Base-by-base conservation (phyloP, 35 echinoderm and acorn worm genomes). In the Apostichopus japonicus region DNA sequence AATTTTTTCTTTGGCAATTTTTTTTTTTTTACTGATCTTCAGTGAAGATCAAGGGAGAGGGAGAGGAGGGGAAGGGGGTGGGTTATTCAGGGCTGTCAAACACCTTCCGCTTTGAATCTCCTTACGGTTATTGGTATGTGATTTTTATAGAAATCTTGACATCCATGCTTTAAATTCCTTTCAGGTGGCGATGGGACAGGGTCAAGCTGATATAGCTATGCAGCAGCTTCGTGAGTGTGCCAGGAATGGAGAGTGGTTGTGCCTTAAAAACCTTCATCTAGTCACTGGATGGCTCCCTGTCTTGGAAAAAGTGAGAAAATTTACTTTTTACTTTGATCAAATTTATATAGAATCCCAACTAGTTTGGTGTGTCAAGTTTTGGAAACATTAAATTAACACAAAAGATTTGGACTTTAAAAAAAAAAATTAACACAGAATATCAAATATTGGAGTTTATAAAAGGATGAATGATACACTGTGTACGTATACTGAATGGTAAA, bases 101-200 rank as follows among this genome's bases (percentile, higher is more conserved):
- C 13, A 10, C 57, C 57, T 13, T 13, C 0, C 57, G 0, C 13
- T 61, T 2, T 0, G 57, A 0, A 61, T 61, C 0, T 11, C 8
- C 57, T 61, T 13, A 61, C 13, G 57, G 57, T 61, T 1, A 10
- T 13, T 10, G 8, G 13, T 10, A 61, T 61, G 8, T 61, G 7
- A 10, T 61, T 61, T 61, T 23, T 62, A 65, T 76, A 65, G 17
- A 2, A 13, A 23, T 5, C 62, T 25, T 62, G 5, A 52, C 54
- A 17, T 51, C 19, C 44, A 57, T 86, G 0, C 90, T 61, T 87
- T 93, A 25, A 22, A 5, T 62, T 57, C 55, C 9, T 27, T 71
- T 17, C 27, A 99, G 97, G 97, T 99, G 94, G 97, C 97, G 13
- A 99, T 99, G 97, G 97, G 95, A 59, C 97, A 99, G 73, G 97